A percentile compares a stretch with the other conserved stretches of the same genome.
phyloP scores from a whole-genome alignment of 2,888 invertebrate species.

The Oasisia sp. region DNA sequence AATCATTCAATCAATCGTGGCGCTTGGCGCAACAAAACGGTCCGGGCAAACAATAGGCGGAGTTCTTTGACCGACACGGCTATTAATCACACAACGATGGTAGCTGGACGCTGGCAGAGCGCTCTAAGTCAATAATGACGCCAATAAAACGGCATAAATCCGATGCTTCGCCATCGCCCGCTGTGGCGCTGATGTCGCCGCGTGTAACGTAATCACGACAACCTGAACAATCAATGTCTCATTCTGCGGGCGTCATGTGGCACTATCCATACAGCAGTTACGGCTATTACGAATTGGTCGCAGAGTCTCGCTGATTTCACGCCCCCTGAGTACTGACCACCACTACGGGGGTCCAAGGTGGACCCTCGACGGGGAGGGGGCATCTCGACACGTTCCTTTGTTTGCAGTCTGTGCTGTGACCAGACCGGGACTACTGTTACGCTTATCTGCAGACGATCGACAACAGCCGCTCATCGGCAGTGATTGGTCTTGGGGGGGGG shows the following conservation, averaged over 20 bases:
- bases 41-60: background rate
- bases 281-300: background rate
- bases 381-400: background rate
- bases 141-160: background rate
- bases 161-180: background rate
- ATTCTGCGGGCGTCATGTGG: background rate
- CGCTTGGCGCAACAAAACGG: background rate
- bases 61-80: background rate
- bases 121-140: constrained; percentile 4
- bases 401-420: background rate
- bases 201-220: background rate
- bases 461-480: too few species aligned
- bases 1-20: too few species aligned
- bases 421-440: background rate
- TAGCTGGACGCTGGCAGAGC: background rate
- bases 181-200: background rate
- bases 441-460: too few species aligned
- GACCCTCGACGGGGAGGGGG: background rate
- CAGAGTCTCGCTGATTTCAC: background rate
- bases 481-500: too few species aligned
- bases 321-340: background rate
- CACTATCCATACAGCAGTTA: background rate
- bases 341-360: background rate
- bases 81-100: background rate
- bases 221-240: background rate